These are phyloP conservation scores for Sylvia atricapilla DNA, from an alignment of 2,113 vertebrate species.

Conservation along the genomic window DNA sequence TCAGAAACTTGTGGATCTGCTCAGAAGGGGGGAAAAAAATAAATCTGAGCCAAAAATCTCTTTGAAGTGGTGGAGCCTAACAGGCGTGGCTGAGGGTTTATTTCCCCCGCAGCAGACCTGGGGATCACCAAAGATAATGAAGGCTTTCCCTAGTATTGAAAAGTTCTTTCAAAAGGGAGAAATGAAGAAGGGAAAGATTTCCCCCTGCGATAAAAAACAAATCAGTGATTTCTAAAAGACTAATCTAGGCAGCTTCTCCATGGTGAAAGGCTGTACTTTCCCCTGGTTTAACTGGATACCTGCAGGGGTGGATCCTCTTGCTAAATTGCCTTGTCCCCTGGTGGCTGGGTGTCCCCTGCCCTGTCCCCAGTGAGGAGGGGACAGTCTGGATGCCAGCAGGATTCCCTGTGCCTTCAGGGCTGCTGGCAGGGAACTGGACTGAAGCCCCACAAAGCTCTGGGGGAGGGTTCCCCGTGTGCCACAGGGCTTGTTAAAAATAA, in stretches of 20 bases:
- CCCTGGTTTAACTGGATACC: neutral
- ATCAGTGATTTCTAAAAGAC: neutral
- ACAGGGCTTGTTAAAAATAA: neutral
- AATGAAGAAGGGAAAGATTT: slow-evolving; percentile 21
- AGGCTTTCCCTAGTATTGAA: slow-evolving; percentile 26
- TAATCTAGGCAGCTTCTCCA: slow-evolving; percentile 26
- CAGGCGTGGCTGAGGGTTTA: slow-evolving; percentile 39
- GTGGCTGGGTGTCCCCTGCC: neutral
- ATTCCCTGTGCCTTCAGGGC: neutral
- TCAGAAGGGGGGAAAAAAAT: neutral
- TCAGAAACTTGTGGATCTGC: slow-evolving; percentile 48
- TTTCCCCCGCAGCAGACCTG: slow-evolving; percentile 41
- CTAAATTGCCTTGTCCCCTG: fast-evolving
- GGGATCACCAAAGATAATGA: slow-evolving; percentile 14
- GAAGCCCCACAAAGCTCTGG: neutral
- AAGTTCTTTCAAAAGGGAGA: slow-evolving; percentile 45
- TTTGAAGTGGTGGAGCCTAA: slow-evolving; percentile 7
- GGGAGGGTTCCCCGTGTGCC: neutral
- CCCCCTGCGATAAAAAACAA: neutral
- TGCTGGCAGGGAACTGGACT: neutral
- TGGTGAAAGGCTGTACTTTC: neutral
- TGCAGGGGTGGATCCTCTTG: neutral
- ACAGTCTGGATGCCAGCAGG: neutral
- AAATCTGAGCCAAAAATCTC: slow-evolving; percentile 28
- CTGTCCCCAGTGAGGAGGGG: neutral